Base-by-base conservation (phyloP, 2,113 vertebrate species). In the Oryzias melastigma region DNA sequence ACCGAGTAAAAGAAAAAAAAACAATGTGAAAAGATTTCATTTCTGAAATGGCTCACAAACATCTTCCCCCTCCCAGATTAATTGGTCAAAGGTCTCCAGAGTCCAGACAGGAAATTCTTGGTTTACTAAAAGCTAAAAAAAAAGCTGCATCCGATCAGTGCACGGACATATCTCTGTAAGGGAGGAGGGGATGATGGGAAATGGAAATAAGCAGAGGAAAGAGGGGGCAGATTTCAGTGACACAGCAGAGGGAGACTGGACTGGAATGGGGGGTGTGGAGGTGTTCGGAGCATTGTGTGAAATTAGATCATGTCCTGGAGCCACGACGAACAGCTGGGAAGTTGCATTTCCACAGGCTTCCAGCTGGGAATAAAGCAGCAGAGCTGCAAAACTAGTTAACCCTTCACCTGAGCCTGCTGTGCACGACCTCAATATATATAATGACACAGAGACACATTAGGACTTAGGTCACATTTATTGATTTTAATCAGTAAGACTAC, bases 381-480 rank as follows among this genome's bases (percentile, higher is more conserved):
- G 27, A 54, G 18, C 72, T 77, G 69, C 52, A 63, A 62, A 47
- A n/a, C 5, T 18, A 6, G 1, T 86, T 86, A 87, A 87, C 83
- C 75, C 80, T 79, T 83, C 43, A 48, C 22, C 55, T 45, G 19
- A 66, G 58, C 43, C 47, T 51, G 54, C 19, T 43, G 53, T 5
- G 43, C n/a, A 10, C 5, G n/a, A 62, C 22, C 22, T 65, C 52
- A 47, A 80, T 68, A 8, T 35, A 71, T 85, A 71, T 25, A 73
- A 68, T 17, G 42, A 78, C 73, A 73, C 68, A 7, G 15, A 59
- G 17, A 87, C 43, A 12, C 42, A 0, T 74, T 84, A 62, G 46
- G 80, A 78, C 66, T 94, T 91, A 85, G 77, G 79, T 93, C 89
- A 89, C 82, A 82, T 97, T 98, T 95, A 96, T 93, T 96, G 91